Conservation (phyloP, 53 echinoderm and acorn worm genomes). For the Apostichopus leukothele region DNA sequence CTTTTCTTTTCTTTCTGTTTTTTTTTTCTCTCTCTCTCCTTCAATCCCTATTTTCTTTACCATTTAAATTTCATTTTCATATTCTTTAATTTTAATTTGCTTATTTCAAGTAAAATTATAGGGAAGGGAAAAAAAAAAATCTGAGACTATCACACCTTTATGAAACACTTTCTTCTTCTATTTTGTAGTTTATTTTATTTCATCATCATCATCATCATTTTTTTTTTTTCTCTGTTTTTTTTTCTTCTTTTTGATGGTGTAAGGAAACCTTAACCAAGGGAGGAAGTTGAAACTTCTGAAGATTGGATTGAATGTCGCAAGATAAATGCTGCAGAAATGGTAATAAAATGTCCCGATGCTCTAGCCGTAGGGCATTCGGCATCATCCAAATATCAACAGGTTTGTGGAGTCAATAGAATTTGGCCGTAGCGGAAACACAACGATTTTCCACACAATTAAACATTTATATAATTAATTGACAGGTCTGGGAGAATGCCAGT, state of each 20-base stretch:
- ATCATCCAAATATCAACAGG: slow-evolving; percentile 34
- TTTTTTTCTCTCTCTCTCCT: not conserved
- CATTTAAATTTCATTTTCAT: slow-evolving; percentile 38
- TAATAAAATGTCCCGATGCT: slow-evolving; percentile 43
- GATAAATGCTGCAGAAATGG: slow-evolving; percentile 43
- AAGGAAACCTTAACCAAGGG: slow-evolving; percentile 21
- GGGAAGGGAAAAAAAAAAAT: not conserved
- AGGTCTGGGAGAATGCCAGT: slow-evolving; percentile 39
- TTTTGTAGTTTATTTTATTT: not conserved
- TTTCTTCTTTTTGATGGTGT: not conserved
- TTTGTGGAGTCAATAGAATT: slow-evolving; percentile 37
- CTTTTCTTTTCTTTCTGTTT: not conserved
- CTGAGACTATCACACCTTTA: slow-evolving; percentile 20
- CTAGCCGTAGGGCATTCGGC: slow-evolving; percentile 31
- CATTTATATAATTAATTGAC: slow-evolving; percentile 52
- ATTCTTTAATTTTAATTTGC: slow-evolving; percentile 35
- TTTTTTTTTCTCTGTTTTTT: not conserved
- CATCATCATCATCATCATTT: too few relatives aligned
- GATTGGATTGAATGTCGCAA: slow-evolving; percentile 37
- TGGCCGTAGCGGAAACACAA: slow-evolving; percentile 43
- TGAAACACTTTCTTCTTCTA: slow-evolving; percentile 30
- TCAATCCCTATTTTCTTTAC: not conserved
- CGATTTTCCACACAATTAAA: slow-evolving; percentile 52
- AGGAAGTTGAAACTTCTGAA: slow-evolving; percentile 35
- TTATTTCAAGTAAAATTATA: slow-evolving; percentile 7